Conservation (phyloP, 30 jellyfish, hydroid and myxozoan species). For the Turritopsis rubra region DNA sequence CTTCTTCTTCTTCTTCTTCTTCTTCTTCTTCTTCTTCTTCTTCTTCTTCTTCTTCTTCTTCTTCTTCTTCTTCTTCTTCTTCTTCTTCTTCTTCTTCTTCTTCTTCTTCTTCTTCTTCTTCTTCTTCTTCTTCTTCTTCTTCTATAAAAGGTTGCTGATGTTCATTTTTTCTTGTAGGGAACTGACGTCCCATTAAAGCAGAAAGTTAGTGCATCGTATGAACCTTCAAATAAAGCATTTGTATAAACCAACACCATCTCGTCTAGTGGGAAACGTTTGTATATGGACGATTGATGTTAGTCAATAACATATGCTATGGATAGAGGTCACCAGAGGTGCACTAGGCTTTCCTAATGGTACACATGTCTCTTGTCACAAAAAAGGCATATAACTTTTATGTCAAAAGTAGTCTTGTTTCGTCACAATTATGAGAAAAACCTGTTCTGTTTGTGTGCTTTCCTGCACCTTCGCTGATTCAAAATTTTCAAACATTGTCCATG, state of each 20-base stretch:
- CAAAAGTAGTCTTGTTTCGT: too few relatives aligned
- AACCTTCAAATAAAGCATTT: conserved; percentile 10
- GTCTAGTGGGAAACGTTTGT: too few relatives aligned
- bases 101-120: not conserved
- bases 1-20: not conserved
- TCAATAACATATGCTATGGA: too few relatives aligned
- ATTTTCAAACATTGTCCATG: too few relatives aligned
- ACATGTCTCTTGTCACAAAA: too few relatives aligned
- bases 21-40: not conserved
- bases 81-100: not conserved
- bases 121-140: not conserved
- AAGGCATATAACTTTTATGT: too few relatives aligned
- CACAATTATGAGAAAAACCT: too few relatives aligned
- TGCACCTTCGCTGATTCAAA: too few relatives aligned
- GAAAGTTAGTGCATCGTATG: conserved; percentile 7
- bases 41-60: not conserved
- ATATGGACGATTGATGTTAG: too few relatives aligned
- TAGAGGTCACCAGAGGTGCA: too few relatives aligned
- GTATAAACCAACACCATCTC: not conserved
- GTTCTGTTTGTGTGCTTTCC: too few relatives aligned
- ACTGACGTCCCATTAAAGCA: not conserved
- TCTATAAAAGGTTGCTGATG: not conserved
- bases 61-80: not conserved
- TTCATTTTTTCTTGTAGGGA: not conserved
- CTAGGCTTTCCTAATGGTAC: too few relatives aligned